Evolutionary conservation across 2,888 invertebrate genomes (phyloP), one percentile per base, ranked within the genome.

Genomic region (Stramonita haemastoma): DNA sequence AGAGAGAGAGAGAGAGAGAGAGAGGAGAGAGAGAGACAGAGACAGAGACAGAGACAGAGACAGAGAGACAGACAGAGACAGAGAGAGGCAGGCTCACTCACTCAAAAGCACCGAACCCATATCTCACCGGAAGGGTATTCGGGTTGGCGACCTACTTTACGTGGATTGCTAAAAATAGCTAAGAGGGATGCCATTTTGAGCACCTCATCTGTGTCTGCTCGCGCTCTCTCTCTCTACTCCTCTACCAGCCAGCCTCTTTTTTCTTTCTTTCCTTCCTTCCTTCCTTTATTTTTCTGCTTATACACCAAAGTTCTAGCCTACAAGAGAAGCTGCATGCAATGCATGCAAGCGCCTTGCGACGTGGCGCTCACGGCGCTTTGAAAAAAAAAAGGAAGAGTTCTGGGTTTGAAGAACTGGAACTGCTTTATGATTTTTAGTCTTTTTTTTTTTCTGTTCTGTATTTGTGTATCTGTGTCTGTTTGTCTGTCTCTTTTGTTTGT

Each of bases 131-230:
- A n/a, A 46, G 83, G 56, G 83, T 46, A 84, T 84, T 84, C 56
- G 22, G 83, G 83, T 22, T 46, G 26, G 8, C n/a, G 83, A 84
- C 83, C 83, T 56, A 56, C 36, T 84, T 84, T 84, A 84, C 83
- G 83, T 84, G 83, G 83, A 84, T 84, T 84, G 83, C 83, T 84
- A 84, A 84, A 84, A 84, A 84, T 84, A 84, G 83, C 46, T n/a
- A 22, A 8, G 46, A 34, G 83, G 46, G 83, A 46, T 84, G 83
- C 83, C 83, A 36, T 84, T 84, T 84, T 84, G 22, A 46, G 83
- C 81, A 32, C 36, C 77, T 29, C 29, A 46, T 29, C 56, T 84
- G 83, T 29, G 26, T 46, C 46, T 46, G 32, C 79, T 6, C 32
- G 15, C 29, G 6, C 81, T 29, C 19, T 29, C 32, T 34, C 81